A percentile compares a stretch with the other conserved stretches of the same genome.
Conservation (phyloP, 1,140 invertebrate species). For the Brachionus angularis region DNA sequence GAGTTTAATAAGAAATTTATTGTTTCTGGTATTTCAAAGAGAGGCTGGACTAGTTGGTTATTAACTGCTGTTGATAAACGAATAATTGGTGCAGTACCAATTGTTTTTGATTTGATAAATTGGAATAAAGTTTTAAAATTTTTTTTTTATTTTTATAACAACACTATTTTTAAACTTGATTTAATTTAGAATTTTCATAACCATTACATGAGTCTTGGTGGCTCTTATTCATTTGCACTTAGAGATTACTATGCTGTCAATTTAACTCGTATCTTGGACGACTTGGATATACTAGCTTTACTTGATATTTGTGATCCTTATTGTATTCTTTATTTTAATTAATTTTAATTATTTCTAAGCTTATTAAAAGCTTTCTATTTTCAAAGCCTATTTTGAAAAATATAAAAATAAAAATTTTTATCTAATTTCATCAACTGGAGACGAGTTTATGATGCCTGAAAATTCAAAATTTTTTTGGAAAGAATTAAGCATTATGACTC, state of each 20-base stretch:
- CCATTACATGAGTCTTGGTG: conserved; percentile 30
- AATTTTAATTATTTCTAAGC: too few relatives aligned
- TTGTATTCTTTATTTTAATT: background rate
- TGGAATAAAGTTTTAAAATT: conserved; percentile 39
- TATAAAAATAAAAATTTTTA: conserved; percentile 23
- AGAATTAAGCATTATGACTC: background rate
- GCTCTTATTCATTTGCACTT: conserved; percentile 13
- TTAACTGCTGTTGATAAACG: background rate
- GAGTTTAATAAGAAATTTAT: conserved; percentile 12
- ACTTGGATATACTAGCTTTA: background rate
- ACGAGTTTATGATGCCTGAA: conserved; percentile 14
- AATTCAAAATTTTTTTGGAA: conserved; percentile 22
- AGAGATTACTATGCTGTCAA: background rate
- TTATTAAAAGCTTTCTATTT: background rate
- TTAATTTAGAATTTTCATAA: conserved; percentile 23
- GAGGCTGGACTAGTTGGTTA: conserved; percentile 30
- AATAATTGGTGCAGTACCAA: conserved; percentile 4
- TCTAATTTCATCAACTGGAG: conserved; percentile 2
- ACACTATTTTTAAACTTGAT: background rate
- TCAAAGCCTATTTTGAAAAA: background rate
- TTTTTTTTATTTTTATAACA: too few relatives aligned
- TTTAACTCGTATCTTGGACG: conserved; percentile 1
- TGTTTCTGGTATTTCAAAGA: conserved; percentile 8
- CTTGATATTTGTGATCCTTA: conserved; percentile 34
- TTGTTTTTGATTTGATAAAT: conserved; percentile 26